Evolutionary conservation across 2,113 vertebrate species (phyloP), one percentile per base, ranked within the genome.

Genomic region (Lontra canadensis): DNA sequence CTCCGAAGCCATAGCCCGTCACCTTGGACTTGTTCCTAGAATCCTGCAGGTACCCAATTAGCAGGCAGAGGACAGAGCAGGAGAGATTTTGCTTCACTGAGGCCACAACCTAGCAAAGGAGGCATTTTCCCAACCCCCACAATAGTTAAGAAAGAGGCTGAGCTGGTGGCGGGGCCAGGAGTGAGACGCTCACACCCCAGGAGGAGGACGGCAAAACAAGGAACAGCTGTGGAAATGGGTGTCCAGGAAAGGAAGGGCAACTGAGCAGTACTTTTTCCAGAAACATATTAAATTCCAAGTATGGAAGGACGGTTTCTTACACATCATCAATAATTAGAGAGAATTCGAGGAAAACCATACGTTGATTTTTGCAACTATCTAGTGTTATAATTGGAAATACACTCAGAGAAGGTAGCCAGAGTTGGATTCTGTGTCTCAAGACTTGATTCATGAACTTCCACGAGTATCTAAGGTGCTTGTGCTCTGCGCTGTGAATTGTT

Each of bases 11-110:
- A 1, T 5, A 4, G 82, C 29, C 82, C 6, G 3, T 63, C 39
- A 59, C 52, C 7, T 88, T 96, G 96, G 90, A 63, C 7, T 3
- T 55, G 36, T 92, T 96, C 91, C 82, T 90, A 78, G 94, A 86
- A 91, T 86, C 81, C 86, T 47, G 21, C 57, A 84, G 84, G 82
- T 61, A 63, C 81, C 90, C 71, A 96, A 21, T 96, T 93, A 96
- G 88, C 69, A 94, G 55, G 42, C 34, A 80, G 29, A 94, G 81
- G 95, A 67, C 80, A 52, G 90, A 31, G 9, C 59, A 71, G 67
- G 67, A 57, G 31, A 36, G 69, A 18, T 18, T 92, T 94, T 71
- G 65, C 89, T 79, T 82, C 55, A 26, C 2, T 36, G 71, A 91
- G 61, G 6, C 31, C 49, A 59, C 20, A 52, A 0, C 52, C n/a